These are phyloP conservation scores for Opisthocomus hoazin DNA, from an alignment of 2,113 vertebrate genomes.

Conservation along the genomic window DNA sequence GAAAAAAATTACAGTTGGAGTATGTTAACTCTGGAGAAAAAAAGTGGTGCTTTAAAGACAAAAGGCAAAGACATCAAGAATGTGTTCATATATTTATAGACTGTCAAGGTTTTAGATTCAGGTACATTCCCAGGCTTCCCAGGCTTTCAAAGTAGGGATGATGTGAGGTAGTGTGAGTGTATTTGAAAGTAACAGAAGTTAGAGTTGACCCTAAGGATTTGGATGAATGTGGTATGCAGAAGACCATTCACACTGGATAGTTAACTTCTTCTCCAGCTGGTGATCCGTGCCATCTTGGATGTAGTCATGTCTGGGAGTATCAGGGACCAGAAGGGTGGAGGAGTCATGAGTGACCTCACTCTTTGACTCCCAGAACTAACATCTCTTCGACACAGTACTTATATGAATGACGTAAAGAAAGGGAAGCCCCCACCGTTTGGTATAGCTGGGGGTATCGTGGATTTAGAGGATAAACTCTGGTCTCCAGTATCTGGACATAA, in stretches of 20 bases:
- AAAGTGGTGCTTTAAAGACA: neutral
- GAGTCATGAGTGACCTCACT: neutral
- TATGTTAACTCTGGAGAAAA: neutral
- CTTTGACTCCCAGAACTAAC: neutral
- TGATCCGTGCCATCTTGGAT: neutral
- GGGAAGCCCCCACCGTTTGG: neutral
- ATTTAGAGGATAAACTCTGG: neutral
- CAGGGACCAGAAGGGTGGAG: neutral
- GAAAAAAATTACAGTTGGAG: neutral
- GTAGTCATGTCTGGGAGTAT: neutral
- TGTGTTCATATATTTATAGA: neutral
- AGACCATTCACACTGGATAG: neutral
- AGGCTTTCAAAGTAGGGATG: neutral
- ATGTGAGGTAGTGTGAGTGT: neutral
- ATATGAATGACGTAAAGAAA: neutral
- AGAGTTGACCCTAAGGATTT: neutral
- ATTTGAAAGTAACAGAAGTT: neutral
- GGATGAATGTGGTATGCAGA: neutral
- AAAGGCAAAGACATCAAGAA: neutral
- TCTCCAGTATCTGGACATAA: neutral
- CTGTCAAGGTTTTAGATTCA: neutral
- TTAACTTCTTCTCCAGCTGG: neutral
- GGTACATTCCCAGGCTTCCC: neutral
- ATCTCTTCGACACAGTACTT: neutral
- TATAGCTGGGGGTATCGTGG: neutral